These are phyloP conservation scores for Prosapia bicincta DNA, from an alignment of 2,888 invertebrate species.

Conservation along the genomic window DNA sequence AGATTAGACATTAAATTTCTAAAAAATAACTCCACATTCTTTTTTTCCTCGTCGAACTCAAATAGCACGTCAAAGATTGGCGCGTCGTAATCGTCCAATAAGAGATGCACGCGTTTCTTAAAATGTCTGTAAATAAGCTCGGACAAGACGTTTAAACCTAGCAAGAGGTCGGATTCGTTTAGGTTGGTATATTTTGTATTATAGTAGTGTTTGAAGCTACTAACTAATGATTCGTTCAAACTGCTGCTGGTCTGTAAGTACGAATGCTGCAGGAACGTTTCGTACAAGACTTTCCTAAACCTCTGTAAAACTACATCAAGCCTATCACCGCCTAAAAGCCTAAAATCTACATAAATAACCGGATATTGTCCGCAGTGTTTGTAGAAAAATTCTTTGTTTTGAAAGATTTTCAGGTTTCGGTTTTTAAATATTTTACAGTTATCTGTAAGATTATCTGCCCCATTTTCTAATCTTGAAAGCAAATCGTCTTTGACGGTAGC, in stretches of 20 bases:
- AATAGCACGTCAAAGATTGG: background rate
- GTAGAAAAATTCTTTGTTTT: background rate
- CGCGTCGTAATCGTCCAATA: background rate
- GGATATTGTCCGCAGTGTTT: background rate
- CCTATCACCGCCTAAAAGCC: background rate
- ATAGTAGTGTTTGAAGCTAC: background rate
- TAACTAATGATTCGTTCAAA: background rate
- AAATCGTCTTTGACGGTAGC: background rate
- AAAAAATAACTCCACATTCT: background rate
- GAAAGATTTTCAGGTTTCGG: background rate
- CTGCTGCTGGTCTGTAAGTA: background rate
- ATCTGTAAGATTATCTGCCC: background rate
- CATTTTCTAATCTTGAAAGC: background rate
- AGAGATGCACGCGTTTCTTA: background rate
- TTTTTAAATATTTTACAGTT: background rate
- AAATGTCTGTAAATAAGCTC: background rate
- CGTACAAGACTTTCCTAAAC: background rate
- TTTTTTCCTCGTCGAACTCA: background rate
- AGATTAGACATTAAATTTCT: background rate
- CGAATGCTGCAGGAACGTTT: background rate
- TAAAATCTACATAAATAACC: background rate
- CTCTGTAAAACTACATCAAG: background rate
- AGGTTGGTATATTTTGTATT: no score
- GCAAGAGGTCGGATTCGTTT: no score
- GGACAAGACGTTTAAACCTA: background rate